These are phyloP conservation scores for Eulemur mongoz DNA, from an alignment of 2,797 vertebrate species.

Conservation along the genomic window DNA sequence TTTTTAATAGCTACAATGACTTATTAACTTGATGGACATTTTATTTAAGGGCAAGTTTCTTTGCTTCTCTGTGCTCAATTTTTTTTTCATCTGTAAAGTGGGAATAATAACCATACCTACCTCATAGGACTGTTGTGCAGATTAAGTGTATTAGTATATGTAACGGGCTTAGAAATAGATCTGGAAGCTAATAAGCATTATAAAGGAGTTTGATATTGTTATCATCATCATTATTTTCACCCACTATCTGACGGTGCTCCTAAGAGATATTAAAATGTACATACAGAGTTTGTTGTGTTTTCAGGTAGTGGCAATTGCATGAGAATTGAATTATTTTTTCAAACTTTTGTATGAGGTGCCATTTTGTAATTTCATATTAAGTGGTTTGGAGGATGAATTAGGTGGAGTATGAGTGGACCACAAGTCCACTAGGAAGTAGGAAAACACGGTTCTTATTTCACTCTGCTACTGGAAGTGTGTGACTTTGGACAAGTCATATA, in stretches of 20 bases:
- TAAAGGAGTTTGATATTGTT: not conserved
- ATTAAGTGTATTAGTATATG: not conserved
- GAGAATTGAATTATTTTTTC: not conserved
- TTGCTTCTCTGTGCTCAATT: not conserved
- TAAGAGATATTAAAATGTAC: not conserved
- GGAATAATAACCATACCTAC: not conserved
- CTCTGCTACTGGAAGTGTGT: not conserved
- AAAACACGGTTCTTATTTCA: not conserved
- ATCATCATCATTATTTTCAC: not conserved
- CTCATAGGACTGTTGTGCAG: not conserved
- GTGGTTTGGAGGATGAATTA: not conserved
- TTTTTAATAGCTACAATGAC: not conserved
- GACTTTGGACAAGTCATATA: not conserved
- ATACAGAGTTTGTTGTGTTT: not conserved
- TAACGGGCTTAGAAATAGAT: not conserved
- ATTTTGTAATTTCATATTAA: not conserved
- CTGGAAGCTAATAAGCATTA: not conserved
- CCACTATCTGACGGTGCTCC: not conserved
- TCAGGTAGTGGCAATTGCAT: not conserved
- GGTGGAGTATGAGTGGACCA: not conserved
- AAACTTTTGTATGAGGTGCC: not conserved
- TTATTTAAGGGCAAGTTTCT: constrained; percentile 18
- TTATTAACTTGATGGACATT: not conserved
- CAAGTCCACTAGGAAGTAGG: not conserved
- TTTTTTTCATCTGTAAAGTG: not conserved